A percentile compares a stretch with the other conserved stretches of the same genome.
Evolutionary conservation across 2,888 invertebrate species (phyloP).

Genomic region (Cyclophora albipunctata): DNA sequence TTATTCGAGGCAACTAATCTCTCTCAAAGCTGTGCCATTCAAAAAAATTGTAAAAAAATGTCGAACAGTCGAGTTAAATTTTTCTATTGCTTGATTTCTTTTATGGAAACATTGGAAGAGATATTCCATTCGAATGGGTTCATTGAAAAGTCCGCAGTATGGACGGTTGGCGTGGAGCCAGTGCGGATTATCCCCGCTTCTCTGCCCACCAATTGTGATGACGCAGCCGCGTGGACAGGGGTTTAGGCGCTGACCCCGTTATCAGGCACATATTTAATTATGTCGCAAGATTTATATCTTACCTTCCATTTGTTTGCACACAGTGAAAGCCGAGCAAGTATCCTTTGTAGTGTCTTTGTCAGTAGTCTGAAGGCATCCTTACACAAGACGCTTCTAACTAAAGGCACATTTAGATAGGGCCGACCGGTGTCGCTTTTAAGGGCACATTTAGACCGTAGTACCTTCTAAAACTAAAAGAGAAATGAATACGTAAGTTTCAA

Average conservation of each 20-base stretch:
- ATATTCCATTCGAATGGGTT: constrained; percentile 69
- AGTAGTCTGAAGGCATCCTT: too few relatives aligned
- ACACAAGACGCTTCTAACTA: too few relatives aligned
- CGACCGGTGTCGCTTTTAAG: too few relatives aligned
- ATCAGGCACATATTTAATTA: constrained; percentile 43
- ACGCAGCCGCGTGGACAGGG: constrained; percentile 47
- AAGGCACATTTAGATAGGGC: too few relatives aligned
- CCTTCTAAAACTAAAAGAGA: too few relatives aligned
- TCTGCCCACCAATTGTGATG: constrained; percentile 63
- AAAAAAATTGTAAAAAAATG: constrained; percentile 16
- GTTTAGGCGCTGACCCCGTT: constrained; percentile 45
- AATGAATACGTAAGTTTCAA: too few relatives aligned
- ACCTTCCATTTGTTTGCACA: too few relatives aligned
- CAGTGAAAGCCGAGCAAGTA: too few relatives aligned
- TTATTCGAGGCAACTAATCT: constrained; percentile 10
- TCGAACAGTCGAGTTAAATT: constrained; percentile 38
- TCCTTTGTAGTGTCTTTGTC: too few relatives aligned
- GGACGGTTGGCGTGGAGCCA: constrained; percentile 64
- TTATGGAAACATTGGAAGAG: constrained; percentile 68
- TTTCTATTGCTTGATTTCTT: constrained; percentile 66
- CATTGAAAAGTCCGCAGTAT: constrained; percentile 74
- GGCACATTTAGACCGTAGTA: too few relatives aligned
- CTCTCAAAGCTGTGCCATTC: constrained; percentile 7
- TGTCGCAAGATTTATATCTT: constrained; percentile 11
- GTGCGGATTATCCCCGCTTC: constrained; percentile 62